Base-by-base conservation (phyloP, 2,888 invertebrate genomes). In the Arge pagana region DNA sequence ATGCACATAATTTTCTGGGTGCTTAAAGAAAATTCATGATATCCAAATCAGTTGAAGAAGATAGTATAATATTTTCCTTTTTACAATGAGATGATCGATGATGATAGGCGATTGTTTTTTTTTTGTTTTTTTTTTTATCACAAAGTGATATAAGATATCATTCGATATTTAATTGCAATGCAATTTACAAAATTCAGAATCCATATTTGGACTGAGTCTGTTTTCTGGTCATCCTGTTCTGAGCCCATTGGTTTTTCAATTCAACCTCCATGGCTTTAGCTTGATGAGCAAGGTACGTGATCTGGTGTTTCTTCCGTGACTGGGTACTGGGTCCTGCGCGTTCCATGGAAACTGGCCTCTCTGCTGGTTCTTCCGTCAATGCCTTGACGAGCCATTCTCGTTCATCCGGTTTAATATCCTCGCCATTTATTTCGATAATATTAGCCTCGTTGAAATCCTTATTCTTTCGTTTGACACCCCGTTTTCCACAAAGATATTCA, bases 151-250 rank as follows among this genome's bases (percentile, higher is more conserved):
- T n/a, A n/a, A n/a, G n/a, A n/a, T n/a, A n/a, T n/a, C n/a, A n/a
- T n/a, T n/a, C n/a, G n/a, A n/a, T n/a, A n/a, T n/a, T n/a, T n/a
- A n/a, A n/a, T n/a, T n/a, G n/a, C n/a, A n/a, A n/a, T n/a, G n/a
- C 13, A 21, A 33, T 21, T n/a, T 10, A 26, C 28, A 26, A 8
- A 42, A 6, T 23, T 78, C 85, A 96, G 80, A 96, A 96, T 36
- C 96, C 96, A 82, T 96, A 96, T 84, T 96, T 96, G 26, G 92
- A 89, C 74, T 94, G 90, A n/a, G 95, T 93, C 77, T 93, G 90
- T 70, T 89, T 84, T 63, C 89, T 86, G 3, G 89, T 88, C 79
- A 89, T 85, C 66, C 89, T 85, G 74, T 90, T 96, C 62, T 89
- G 85, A 4, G 96, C 87, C 96, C 96, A 97, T 78, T 93, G 90